phyloP scores from a whole-genome alignment of 2,113 vertebrate genomes.

The Gallinago media region DNA sequence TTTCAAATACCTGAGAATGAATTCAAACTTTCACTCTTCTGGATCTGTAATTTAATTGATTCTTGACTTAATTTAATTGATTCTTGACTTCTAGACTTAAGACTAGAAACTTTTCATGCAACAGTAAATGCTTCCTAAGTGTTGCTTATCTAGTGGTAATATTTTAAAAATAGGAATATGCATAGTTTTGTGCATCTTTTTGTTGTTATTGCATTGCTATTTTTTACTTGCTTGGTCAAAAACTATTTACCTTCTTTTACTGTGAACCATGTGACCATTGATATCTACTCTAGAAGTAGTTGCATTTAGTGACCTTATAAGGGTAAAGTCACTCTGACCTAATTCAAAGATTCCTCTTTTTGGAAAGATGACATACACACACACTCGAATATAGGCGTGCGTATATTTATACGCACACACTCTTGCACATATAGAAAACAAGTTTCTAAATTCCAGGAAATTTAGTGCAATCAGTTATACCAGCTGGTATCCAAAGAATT shows the following conservation, averaged over 20 bases:
- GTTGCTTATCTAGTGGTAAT: background rate
- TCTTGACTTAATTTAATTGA: background rate
- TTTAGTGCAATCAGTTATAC: background rate
- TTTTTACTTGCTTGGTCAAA: background rate
- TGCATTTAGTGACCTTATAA: background rate
- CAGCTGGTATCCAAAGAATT: background rate
- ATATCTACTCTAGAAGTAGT: background rate
- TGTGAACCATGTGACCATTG: background rate
- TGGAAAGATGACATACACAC: background rate
- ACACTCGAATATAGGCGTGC: fast-evolving
- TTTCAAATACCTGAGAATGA: background rate
- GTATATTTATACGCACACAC: background rate
- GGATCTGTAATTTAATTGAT: background rate
- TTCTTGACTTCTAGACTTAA: too few species aligned
- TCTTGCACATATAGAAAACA: background rate
- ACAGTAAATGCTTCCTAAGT: background rate
- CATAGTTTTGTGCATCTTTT: background rate
- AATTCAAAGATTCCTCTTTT: background rate
- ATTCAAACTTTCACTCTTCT: background rate
- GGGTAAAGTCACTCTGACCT: background rate
- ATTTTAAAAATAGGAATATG: background rate
- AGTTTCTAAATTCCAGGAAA: background rate
- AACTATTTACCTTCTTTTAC: background rate
- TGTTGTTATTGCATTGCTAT: background rate
- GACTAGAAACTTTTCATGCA: background rate